phyloP scores from a whole-genome alignment of 2,797 vertebrate species.

The Heterohyrax brucei region DNA sequence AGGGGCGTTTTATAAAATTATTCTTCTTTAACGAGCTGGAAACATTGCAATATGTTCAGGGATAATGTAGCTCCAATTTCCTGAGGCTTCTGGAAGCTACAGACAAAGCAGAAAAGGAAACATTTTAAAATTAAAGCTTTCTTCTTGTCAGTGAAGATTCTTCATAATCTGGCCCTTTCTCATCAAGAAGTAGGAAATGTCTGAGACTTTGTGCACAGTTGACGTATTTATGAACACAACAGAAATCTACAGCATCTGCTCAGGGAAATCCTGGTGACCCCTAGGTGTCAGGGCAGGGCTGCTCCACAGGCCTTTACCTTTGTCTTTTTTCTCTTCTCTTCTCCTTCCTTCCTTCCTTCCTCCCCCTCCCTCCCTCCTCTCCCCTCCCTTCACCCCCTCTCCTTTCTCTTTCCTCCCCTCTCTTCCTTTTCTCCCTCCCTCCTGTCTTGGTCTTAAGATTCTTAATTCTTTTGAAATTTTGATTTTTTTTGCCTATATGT shows the following conservation, averaged over 20 bases:
- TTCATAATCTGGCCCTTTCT: background rate
- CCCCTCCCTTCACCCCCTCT: no score
- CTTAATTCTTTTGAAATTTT: background rate
- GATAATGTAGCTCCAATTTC: background rate
- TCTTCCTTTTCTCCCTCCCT: background rate
- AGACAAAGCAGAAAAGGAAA: background rate
- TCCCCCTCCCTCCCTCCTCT: no score
- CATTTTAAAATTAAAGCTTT: constrained; percentile 59
- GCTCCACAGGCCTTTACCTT: background rate
- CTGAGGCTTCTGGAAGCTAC: constrained; percentile 16
- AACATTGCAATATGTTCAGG: background rate
- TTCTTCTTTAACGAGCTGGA: background rate
- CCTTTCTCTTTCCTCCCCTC: no score
- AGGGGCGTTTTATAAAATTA: background rate
- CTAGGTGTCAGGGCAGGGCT: no score
- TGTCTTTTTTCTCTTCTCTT: no score
- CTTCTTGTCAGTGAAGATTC: background rate
- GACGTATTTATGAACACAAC: background rate
- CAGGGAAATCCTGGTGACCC: background rate
- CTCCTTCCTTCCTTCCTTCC: no score
- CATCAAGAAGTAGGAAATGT: background rate
- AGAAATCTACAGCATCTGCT: background rate
- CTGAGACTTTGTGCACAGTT: background rate
- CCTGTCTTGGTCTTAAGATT: background rate
- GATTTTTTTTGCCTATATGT: background rate